A percentile compares a stretch with the other conserved stretches of the same genome.
Conservation (phyloP, 2,113 vertebrate species). For the Mobula birostris region DNA sequence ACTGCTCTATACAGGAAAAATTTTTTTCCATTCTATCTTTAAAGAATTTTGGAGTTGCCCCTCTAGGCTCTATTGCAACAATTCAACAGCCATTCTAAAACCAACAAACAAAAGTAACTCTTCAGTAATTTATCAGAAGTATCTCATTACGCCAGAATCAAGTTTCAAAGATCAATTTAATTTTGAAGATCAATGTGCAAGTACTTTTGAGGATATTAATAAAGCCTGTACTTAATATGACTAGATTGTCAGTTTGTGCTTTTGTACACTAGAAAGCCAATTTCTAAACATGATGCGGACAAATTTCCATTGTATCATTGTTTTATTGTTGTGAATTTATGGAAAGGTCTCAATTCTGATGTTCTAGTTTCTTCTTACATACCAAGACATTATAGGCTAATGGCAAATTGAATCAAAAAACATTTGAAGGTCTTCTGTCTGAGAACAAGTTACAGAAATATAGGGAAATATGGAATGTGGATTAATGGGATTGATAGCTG, state of each 20-base stretch:
- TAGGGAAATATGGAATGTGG: too few relatives aligned
- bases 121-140: neutral
- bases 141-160: neutral
- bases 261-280: neutral
- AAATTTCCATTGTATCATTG: neutral
- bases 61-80: neutral
- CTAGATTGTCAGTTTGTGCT: neutral
- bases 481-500: too few relatives aligned
- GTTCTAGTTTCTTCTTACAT: too few relatives aligned
- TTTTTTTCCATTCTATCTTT: neutral
- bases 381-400: too few relatives aligned
- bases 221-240: neutral
- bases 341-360: neutral
- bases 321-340: neutral
- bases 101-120: neutral
- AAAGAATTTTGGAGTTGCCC: neutral
- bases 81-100: neutral
- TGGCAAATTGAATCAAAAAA: too few relatives aligned
- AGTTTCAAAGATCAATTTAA: neutral
- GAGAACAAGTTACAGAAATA: too few relatives aligned
- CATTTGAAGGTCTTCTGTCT: too few relatives aligned
- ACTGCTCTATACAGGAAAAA: neutral
- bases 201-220: neutral
- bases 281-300: neutral
- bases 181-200: neutral